A percentile compares a stretch with the other conserved stretches of the same genome.
Conservation (phyloP, 2,113 vertebrate genomes). For the Clinocottus analis region DNA sequence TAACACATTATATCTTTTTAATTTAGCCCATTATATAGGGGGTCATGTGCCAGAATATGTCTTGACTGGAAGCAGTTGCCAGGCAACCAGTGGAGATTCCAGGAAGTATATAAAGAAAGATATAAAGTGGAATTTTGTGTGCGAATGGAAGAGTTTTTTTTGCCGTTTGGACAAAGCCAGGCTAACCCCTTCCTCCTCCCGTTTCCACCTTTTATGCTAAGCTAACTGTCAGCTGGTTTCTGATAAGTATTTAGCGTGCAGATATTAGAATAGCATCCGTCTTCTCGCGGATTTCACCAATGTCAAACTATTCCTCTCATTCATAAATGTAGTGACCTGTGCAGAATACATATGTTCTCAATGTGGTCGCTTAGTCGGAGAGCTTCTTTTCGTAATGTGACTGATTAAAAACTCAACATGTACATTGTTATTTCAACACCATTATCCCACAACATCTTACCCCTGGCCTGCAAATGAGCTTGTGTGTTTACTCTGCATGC, state of each 20-base stretch:
- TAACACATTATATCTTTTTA: not conserved
- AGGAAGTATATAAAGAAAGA: not conserved
- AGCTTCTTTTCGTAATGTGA: not conserved
- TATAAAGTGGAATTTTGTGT: not conserved
- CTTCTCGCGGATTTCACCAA: not conserved
- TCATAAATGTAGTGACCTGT: not conserved
- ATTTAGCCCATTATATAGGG: not conserved
- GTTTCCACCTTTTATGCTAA: not conserved
- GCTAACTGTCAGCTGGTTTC: not conserved
- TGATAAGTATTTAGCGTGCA: not conserved
- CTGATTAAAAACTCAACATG: constrained; percentile 5
- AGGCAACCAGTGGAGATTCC: not conserved
- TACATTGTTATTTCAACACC: not conserved
- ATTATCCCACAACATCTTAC: constrained; percentile 17
- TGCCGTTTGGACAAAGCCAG: not conserved
- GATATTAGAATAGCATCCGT: not conserved
- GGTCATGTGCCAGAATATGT: not conserved
- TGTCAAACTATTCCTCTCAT: not conserved
- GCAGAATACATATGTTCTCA: not conserved
- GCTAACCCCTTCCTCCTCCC: not conserved
- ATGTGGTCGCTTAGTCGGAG: not conserved
- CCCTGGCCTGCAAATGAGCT: constrained; percentile 17
- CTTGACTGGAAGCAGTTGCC: not conserved
- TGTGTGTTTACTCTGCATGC: constrained; percentile 34
- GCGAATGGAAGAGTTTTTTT: not conserved